Base-by-base conservation (phyloP, 2,888 invertebrate genomes). In the Drosophila putrida region DNA sequence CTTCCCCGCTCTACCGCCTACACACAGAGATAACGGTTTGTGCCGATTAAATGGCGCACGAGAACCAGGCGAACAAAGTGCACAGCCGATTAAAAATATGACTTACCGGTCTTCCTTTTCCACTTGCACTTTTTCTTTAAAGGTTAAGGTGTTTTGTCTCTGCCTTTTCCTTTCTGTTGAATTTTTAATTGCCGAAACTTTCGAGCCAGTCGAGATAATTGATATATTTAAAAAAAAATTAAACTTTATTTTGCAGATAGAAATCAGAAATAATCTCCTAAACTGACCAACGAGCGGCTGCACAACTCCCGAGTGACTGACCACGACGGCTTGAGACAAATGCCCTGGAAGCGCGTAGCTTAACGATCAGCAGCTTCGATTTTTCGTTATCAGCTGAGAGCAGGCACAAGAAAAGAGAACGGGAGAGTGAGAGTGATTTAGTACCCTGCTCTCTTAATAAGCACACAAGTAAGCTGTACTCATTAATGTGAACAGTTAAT, bases 221-320 rank as follows among this genome's bases (percentile, higher is more conserved):
- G 6, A 38, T 6, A 27, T 46, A 33, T 38, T 35, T 25, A 27
- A 39, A 38, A 35, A 41, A 41, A 43, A 67, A 44, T 11, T 33
- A 6, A 41, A 3, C 50, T n/a, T 20, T 43, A 44, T 10, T 11
- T 39, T 47, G 36, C 6, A 35, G 27, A 8, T 15, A 13, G 9
- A n/a, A 57, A 4, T 35, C 11, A 44, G 31, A 15, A 28, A 44
- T 10, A 36, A 38, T 6, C 44, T 39, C 36, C 43, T 46, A 51
- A 57, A 47, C 20, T 46, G 31, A 72, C 64, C 57, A 69, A 54
- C 78, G 71, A 59, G 58, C 86, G 75, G 51, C 79, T 80, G 75
- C 79, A 77, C 84, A 75, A 86, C 70, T 86, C 67, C 80, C 84
- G 84, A 78, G 44, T 71, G 79, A 86, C 77, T 82, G 87, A 80